Evolutionary conservation across 1,140 invertebrate species (phyloP).

Genomic region (Dreissena rostriformis): DNA sequence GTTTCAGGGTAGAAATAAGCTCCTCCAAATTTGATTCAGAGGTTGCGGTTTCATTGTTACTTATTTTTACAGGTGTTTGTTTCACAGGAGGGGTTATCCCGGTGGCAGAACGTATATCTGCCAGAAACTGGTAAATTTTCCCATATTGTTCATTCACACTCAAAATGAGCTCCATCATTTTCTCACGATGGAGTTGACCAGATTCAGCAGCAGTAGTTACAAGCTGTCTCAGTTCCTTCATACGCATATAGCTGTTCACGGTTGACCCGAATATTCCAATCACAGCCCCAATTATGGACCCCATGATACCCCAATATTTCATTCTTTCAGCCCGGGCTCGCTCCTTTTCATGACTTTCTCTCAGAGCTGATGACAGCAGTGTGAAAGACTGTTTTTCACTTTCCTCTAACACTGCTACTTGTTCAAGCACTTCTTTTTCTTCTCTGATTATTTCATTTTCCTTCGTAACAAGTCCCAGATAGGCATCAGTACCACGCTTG

Average conservation of each 20-base stretch:
- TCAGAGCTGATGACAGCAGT: conserved; percentile 86
- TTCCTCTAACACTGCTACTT: conserved; percentile 80
- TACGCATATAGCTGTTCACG: conserved; percentile 86
- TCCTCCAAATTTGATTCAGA: conserved; percentile 66
- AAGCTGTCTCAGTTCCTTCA: conserved; percentile 86
- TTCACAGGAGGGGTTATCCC: neutral
- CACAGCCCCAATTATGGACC: conserved; percentile 87
- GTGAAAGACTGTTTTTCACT: conserved; percentile 87
- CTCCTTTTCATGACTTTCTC: conserved; percentile 89
- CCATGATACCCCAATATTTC: conserved; percentile 90
- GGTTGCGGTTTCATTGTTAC: conserved; percentile 16
- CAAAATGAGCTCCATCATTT: conserved; percentile 62
- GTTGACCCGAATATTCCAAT: conserved; percentile 87
- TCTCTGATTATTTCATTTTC: conserved; percentile 81
- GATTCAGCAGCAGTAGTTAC: conserved; percentile 80
- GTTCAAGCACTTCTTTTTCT: conserved; percentile 77
- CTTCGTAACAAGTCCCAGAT: conserved; percentile 84
- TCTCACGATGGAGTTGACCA: conserved; percentile 61
- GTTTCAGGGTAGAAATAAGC: conserved; percentile 63
- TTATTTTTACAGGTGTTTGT: conserved; percentile 8
- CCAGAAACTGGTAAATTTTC: conserved; percentile 68
- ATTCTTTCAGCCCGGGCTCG: conserved; percentile 88
- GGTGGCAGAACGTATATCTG: conserved; percentile 57
- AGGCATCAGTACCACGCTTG: conserved; percentile 86
- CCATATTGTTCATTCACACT: conserved; percentile 68